Percentiles rank a stretch among this genome's conserved stretches.
These are phyloP conservation scores for Cardiocondyla obscurior DNA, from an alignment of 1,140 invertebrate species.

Conservation along the genomic window DNA sequence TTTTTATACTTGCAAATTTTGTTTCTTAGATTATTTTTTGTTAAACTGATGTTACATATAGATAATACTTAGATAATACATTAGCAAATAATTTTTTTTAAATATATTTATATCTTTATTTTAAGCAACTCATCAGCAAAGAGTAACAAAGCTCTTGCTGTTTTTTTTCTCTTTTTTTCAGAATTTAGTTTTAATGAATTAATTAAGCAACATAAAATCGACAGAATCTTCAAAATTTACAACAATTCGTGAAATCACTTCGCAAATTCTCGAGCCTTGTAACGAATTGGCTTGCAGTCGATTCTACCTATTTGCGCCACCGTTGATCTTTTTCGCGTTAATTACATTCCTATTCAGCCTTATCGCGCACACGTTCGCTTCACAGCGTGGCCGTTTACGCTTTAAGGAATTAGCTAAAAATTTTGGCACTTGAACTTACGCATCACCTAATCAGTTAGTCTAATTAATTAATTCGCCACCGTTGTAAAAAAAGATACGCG, in stretches of 20 bases:
- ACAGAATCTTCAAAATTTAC: not conserved
- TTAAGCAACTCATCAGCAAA: not conserved
- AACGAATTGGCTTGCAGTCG: not conserved
- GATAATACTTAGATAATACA: not conserved
- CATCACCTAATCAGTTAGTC: constrained; percentile 74
- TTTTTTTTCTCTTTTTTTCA: not conserved
- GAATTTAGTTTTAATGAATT: not conserved
- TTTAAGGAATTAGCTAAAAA: constrained; percentile 78
- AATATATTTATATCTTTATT: not conserved
- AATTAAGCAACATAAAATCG: not conserved
- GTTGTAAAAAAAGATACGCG: constrained; percentile 41
- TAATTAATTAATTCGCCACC: constrained; percentile 64
- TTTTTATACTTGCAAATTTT: not conserved
- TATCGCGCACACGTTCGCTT: constrained; percentile 32
- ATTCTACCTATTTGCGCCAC: not conserved
- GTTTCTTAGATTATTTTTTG: not conserved
- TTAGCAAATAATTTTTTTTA: not conserved
- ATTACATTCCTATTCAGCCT: constrained; percentile 52
- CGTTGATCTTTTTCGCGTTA: constrained; percentile 17
- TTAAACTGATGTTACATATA: not conserved
- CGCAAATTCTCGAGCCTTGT: not conserved
- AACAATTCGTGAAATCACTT: constrained; percentile 30
- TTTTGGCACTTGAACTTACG: constrained; percentile 80
- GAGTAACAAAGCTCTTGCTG: not conserved
- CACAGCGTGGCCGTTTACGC: constrained; percentile 51